phyloP scores from a whole-genome alignment of 1,140 invertebrate species.

The Drosophila ogumai region DNA sequence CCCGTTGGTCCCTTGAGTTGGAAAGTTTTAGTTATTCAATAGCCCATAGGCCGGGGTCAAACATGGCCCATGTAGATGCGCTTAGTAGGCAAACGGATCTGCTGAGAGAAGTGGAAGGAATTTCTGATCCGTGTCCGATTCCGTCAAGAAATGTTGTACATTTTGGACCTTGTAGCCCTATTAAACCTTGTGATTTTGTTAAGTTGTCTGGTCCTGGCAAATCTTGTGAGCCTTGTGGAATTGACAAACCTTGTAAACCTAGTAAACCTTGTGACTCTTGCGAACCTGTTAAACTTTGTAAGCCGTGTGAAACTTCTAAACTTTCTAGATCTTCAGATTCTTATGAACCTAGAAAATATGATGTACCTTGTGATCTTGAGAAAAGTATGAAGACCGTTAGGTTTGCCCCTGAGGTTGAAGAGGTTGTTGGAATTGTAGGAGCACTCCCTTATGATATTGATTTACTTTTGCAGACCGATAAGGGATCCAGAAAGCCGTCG shows the following conservation, averaged over 20 bases:
- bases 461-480: not conserved
- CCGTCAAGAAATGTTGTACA: not conserved
- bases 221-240: too few species aligned
- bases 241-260: not conserved
- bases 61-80: not conserved
- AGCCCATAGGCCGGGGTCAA: not conserved
- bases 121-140: conserved; percentile 1
- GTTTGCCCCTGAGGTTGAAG: not conserved
- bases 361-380: not conserved
- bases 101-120: not conserved
- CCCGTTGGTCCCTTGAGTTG: not conserved
- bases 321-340: not conserved
- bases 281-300: not conserved
- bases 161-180: not conserved
- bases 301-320: not conserved
- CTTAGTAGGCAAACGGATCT: conserved; percentile 1
- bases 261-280: not conserved
- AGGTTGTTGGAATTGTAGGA: not conserved
- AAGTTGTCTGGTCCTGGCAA: too few species aligned
- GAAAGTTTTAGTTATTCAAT: not conserved
- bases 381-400: not conserved
- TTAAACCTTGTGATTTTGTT: too few species aligned
- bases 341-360: not conserved
- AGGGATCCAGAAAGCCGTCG: not conserved
- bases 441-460: not conserved